Evolutionary conservation across 2,797 vertebrate species (phyloP).

Genomic region (Cuculus canorus): DNA sequence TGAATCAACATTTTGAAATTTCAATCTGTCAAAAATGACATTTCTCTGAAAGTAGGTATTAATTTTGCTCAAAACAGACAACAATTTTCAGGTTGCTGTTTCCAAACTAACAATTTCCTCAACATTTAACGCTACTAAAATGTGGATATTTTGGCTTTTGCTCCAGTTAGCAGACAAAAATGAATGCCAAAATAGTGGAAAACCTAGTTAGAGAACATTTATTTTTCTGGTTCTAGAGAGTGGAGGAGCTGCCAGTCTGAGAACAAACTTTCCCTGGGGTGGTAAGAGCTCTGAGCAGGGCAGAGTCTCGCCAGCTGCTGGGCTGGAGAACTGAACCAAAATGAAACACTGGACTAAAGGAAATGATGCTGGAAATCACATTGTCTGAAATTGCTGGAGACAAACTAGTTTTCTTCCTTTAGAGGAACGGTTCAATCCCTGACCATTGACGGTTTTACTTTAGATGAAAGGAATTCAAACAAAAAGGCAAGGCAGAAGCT

Average conservation of each 20-base stretch:
- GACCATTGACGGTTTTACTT: background rate
- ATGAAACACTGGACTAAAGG: background rate
- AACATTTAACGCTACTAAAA: background rate
- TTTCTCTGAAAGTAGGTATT: background rate
- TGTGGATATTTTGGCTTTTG: background rate
- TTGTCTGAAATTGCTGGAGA: background rate
- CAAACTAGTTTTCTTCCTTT: background rate
- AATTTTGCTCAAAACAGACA: slow-evolving; percentile 2
- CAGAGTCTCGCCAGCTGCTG: background rate
- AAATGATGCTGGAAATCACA: background rate
- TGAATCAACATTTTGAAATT: slow-evolving; percentile 22
- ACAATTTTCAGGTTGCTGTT: background rate
- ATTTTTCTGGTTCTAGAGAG: too few relatives aligned
- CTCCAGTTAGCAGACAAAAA: background rate
- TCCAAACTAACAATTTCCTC: background rate
- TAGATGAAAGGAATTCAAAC: background rate
- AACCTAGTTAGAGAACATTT: background rate
- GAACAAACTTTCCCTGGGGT: background rate
- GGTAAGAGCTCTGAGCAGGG: background rate
- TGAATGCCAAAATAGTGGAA: background rate
- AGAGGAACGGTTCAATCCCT: background rate
- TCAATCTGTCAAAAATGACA: slow-evolving; percentile 11
- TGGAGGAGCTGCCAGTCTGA: background rate
- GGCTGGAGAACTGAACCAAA: background rate
- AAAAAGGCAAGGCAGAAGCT: background rate